A percentile compares a stretch with the other conserved stretches of the same genome.
These are phyloP conservation scores for Poecilia velifera DNA, from an alignment of 2,797 vertebrate genomes.

Conservation along the genomic window DNA sequence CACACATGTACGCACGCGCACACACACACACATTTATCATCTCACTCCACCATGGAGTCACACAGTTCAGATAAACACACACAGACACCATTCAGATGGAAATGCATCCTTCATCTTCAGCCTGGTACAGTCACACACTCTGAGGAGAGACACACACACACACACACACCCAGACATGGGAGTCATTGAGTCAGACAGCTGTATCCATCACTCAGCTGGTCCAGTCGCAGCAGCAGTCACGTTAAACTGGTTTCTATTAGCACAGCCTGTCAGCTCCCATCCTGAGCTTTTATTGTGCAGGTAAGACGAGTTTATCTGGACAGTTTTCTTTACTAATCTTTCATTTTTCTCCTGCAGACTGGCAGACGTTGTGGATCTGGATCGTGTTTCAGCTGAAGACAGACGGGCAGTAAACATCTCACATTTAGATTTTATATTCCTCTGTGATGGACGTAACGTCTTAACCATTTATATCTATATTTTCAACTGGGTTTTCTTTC, in stretches of 20 bases:
- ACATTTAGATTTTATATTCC: neutral
- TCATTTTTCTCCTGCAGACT: slow-evolving; percentile 13
- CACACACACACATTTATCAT: slow-evolving; percentile 54
- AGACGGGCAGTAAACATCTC: neutral
- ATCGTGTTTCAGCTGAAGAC: neutral
- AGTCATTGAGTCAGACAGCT: slow-evolving; percentile 62
- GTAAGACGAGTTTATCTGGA: slow-evolving; percentile 11
- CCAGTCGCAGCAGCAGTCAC: slow-evolving; percentile 34
- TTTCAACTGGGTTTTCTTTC: neutral
- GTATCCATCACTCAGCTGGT: slow-evolving; percentile 59
- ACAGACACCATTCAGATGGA: slow-evolving; percentile 28
- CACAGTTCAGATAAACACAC: slow-evolving; percentile 12
- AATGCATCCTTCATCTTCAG: slow-evolving; percentile 50
- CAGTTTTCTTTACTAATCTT: slow-evolving; percentile 31
- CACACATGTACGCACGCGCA: neutral
- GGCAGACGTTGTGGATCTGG: neutral
- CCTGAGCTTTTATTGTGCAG: slow-evolving; percentile 9
- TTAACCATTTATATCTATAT: neutral
- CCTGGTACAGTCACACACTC: slow-evolving; percentile 10
- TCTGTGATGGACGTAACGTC: neutral
- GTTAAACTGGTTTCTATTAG: slow-evolving; percentile 36
- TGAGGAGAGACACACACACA: slow-evolving; percentile 25
- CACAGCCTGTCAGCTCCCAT: slow-evolving; percentile 16
- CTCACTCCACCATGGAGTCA: slow-evolving; percentile 32
- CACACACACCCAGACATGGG: slow-evolving; percentile 24